A percentile compares a stretch with the other conserved stretches of the same genome.
Conservation (phyloP, 2,797 vertebrate genomes). For the Lindbergichthys nudifrons region DNA sequence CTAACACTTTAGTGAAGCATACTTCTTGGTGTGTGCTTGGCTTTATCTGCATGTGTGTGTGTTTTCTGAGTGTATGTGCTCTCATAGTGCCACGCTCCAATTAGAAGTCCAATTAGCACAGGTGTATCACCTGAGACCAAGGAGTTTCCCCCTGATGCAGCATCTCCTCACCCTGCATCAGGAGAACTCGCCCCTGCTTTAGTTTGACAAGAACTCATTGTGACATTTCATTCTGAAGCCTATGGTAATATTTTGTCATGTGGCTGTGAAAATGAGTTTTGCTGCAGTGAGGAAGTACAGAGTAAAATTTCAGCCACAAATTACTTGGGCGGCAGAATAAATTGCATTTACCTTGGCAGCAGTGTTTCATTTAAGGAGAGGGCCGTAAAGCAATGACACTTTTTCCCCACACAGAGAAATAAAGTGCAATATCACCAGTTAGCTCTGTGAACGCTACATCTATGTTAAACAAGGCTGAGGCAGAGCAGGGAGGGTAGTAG, state of each 20-base stretch:
- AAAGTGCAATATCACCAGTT: constrained; percentile 18
- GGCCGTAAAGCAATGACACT: constrained; percentile 3
- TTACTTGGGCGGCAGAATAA: constrained; percentile 25
- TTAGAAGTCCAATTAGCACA: constrained; percentile 66
- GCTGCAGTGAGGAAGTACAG: constrained; percentile 32
- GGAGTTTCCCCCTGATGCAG: constrained; percentile 1
- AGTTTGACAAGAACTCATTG: constrained; percentile 54
- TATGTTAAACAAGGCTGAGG: constrained; percentile 16
- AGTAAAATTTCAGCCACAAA: constrained; percentile 17
- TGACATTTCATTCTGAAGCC: constrained; percentile 41
- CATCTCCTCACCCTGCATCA: constrained; percentile 18
- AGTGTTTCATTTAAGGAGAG: constrained; percentile 32
- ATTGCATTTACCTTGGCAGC: constrained; percentile 40
- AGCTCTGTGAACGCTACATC: constrained; percentile 15
- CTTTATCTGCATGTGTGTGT: constrained; percentile 11
- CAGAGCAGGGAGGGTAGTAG: neutral
- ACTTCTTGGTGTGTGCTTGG: constrained; percentile 18
- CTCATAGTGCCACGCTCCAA: constrained; percentile 42
- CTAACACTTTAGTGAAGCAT: neutral
- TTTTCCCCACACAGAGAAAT: constrained; percentile 28
- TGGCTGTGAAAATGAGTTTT: constrained; percentile 58
- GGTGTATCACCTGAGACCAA: constrained; percentile 71
- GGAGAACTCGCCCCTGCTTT: constrained; percentile 21
- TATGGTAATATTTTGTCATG: constrained; percentile 59
- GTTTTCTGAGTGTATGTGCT: constrained; percentile 2